Evolutionary conservation across 2,113 vertebrate genomes (phyloP).

Genomic region (Hippocampus zosterae): DNA sequence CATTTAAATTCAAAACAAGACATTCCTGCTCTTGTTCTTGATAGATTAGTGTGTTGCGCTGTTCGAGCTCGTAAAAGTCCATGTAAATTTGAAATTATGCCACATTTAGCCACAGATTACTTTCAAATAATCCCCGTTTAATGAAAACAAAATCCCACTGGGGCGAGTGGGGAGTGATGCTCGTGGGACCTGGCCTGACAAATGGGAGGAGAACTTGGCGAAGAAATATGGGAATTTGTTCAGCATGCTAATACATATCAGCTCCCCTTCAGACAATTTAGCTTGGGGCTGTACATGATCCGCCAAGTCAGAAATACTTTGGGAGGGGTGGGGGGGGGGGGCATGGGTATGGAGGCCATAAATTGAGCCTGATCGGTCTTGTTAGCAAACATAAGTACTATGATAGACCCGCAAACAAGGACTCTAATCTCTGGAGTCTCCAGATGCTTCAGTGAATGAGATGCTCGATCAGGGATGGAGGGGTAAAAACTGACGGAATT

Average conservation of each 20-base stretch:
- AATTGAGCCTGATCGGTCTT: constrained; percentile 53
- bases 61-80: constrained; percentile 5
- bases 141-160: constrained; percentile 31
- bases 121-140: constrained; percentile 18
- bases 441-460: constrained; percentile 19
- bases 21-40: constrained; percentile 9
- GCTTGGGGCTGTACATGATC: constrained; percentile 43
- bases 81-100: constrained; percentile 18
- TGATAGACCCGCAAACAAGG: constrained; percentile 15
- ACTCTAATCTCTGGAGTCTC: constrained; percentile 19
- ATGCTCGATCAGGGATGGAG: neutral
- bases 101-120: constrained; percentile 23
- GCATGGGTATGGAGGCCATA: constrained; percentile 32
- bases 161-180: neutral
- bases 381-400: constrained; percentile 39
- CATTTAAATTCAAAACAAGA: neutral
- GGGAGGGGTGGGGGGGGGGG: neutral
- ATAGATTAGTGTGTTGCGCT: constrained; percentile 12
- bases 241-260: constrained; percentile 34
- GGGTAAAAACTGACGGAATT: constrained; percentile 54
- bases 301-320: constrained; percentile 31
- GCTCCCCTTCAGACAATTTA: constrained; percentile 27
- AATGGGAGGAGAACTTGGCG: constrained; percentile 4
- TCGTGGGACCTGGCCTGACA: constrained; percentile 11
- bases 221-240: constrained; percentile 33